Conservation (phyloP, 2,888 invertebrate genomes). For the Mythimna lalbum region DNA sequence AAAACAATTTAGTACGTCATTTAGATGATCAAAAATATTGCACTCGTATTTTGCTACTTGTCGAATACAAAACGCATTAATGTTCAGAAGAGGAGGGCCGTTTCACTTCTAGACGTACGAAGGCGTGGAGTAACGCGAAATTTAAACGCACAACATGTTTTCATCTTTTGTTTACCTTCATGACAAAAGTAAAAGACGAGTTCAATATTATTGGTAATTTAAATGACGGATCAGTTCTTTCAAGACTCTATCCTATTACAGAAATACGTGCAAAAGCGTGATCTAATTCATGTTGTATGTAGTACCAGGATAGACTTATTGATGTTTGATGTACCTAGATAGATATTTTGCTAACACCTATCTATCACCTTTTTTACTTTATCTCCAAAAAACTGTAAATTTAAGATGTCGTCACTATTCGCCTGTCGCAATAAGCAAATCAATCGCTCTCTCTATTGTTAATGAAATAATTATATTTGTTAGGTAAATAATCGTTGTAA, state of each 20-base stretch:
- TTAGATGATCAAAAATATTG: neutral
- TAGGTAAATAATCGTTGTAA: conserved; percentile 39
- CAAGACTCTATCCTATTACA: neutral
- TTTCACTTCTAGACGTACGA: neutral
- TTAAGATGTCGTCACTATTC: conserved; percentile 1
- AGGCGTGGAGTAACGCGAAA: too few relatives aligned
- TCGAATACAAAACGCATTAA: neutral
- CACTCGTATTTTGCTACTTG: neutral
- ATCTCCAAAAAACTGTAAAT: neutral
- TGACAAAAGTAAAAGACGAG: too few relatives aligned
- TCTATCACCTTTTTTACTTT: neutral
- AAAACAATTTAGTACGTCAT: neutral
- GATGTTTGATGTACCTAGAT: neutral
- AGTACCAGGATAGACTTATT: neutral
- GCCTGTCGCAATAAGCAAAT: neutral
- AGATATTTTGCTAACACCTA: neutral
- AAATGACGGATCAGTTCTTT: neutral
- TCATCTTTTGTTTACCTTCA: too few relatives aligned
- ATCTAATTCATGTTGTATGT: conserved; percentile 5
- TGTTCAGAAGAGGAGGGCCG: neutral
- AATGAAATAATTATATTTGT: conserved; percentile 25
- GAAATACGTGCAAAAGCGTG: conserved; percentile 5
- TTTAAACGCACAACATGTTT: too few relatives aligned
- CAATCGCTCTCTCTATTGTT: conserved; percentile 23
- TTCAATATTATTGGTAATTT: neutral